A percentile compares a stretch with the other conserved stretches of the same genome.
phyloP scores from a whole-genome alignment of 2,797 vertebrate genomes.

The Pitangus sulphuratus region DNA sequence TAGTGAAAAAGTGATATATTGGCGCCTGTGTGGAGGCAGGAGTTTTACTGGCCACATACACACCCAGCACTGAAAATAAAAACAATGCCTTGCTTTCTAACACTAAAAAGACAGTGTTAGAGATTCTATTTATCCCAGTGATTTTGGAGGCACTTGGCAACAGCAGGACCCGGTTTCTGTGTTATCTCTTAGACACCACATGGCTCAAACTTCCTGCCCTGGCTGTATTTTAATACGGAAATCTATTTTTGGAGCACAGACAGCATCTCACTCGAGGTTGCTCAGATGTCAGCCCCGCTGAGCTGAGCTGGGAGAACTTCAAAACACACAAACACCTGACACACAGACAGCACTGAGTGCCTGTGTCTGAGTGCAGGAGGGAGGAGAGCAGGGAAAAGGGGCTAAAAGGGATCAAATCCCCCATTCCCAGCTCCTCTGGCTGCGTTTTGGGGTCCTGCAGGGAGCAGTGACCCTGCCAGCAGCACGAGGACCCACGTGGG shows the following conservation, averaged over 20 bases:
- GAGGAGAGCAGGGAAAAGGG: not conserved
- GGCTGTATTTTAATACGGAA: not conserved
- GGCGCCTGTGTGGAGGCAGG: not conserved
- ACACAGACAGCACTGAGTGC: fast-evolving
- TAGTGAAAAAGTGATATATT: not conserved
- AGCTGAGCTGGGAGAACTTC: not conserved
- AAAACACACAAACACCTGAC: not conserved
- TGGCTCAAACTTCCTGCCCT: not conserved
- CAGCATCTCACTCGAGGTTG: not conserved
- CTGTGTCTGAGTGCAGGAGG: fast-evolving
- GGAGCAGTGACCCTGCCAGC: not conserved
- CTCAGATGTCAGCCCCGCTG: not conserved
- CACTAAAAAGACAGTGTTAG: not conserved
- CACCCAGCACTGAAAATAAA: not conserved
- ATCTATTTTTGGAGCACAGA: not conserved
- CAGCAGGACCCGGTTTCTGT: not conserved
- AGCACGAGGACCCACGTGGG: fast-evolving
- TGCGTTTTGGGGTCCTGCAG: fast-evolving
- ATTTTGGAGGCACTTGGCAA: not conserved
- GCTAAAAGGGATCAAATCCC: fast-evolving
- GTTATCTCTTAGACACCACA: not conserved
- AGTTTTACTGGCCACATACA: not conserved
- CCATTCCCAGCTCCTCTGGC: not conserved
- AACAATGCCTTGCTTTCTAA: not conserved
- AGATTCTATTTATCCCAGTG: not conserved